Percentiles rank a stretch among this genome's conserved stretches.
Conservation (phyloP, 2,797 vertebrate genomes). For the Glossophaga mutica region DNA sequence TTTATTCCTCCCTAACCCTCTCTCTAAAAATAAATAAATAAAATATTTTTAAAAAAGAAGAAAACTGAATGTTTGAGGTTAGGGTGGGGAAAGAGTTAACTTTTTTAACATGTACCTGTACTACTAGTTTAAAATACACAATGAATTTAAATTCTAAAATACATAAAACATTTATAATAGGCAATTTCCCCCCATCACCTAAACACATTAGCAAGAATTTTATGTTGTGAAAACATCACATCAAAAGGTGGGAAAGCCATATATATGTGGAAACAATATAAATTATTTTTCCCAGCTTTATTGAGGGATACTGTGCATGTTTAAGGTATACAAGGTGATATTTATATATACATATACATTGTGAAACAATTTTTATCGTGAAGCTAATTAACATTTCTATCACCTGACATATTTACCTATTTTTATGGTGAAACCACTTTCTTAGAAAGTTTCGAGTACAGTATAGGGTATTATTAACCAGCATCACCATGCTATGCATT, state of each 20-base stretch:
- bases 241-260: neutral
- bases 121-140: conserved; percentile 11
- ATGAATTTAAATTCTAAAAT: conserved; percentile 4
- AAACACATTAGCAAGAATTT: conserved; percentile 18
- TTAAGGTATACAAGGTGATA: neutral
- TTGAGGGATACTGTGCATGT: neutral
- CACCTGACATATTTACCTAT: neutral
- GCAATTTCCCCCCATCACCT: neutral
- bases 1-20: no score
- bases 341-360: neutral
- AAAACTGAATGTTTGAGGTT: neutral
- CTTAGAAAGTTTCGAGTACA: neutral
- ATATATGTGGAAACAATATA: neutral
- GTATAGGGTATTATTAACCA: neutral
- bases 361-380: neutral
- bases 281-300: neutral
- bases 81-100: neutral
- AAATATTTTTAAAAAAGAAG: neutral
- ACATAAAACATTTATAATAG: neutral
- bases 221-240: neutral
- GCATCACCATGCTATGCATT: neutral
- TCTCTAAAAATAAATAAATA: neutral
- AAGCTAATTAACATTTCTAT: neutral
- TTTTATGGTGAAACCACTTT: neutral
- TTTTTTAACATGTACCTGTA: neutral